Evolutionary conservation across 2,797 vertebrate species (phyloP).

Genomic region (Chrysocyon brachyurus): DNA sequence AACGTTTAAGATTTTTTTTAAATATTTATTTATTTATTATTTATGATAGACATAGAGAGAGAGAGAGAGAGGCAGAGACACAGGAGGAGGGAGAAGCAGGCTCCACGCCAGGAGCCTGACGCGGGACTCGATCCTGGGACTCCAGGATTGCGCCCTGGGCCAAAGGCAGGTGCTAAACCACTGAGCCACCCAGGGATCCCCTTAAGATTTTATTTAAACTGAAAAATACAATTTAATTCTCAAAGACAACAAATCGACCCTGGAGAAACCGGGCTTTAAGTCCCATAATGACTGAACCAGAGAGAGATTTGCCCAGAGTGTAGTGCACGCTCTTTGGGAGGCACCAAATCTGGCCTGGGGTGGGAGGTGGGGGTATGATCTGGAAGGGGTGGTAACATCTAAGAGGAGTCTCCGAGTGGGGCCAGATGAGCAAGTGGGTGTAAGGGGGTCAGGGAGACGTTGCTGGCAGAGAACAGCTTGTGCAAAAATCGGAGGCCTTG

Average conservation of each 20-base stretch:
- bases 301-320: not conserved
- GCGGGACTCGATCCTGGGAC: no score
- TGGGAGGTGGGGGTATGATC: not conserved
- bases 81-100: no score
- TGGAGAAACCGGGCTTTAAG: not conserved
- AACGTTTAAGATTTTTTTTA: fast-evolving
- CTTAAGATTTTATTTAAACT: not conserved
- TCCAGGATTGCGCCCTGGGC: no score
- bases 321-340: not conserved
- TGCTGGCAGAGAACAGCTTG: not conserved
- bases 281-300: not conserved
- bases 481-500: not conserved
- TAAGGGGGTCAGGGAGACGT: not conserved
- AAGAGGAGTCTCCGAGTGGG: no score
- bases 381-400: no score
- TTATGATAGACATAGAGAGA: no score
- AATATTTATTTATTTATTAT: not conserved
- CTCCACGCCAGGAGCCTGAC: no score
- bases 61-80: no score
- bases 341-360: fast-evolving
- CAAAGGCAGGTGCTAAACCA: no score
- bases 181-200: no score
- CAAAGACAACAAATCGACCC: fast-evolving
- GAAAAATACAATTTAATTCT: not conserved
- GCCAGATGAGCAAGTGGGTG: not conserved